A percentile compares a stretch with the other conserved stretches of the same genome.
These are phyloP conservation scores for Ligdia adustata DNA, from an alignment of 2,888 invertebrate genomes.

Conservation along the genomic window DNA sequence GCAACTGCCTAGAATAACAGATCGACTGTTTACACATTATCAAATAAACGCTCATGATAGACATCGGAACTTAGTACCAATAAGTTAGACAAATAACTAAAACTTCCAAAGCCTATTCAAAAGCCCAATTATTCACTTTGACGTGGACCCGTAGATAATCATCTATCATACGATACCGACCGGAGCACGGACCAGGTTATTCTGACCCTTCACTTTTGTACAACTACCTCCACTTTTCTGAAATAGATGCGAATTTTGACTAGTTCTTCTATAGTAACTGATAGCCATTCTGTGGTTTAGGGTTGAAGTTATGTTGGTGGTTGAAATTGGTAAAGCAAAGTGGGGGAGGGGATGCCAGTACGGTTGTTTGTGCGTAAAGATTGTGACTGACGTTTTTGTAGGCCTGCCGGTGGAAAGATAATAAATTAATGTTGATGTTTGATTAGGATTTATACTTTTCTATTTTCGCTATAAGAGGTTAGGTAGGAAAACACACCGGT, in stretches of 20 bases:
- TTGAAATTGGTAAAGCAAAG: constrained; percentile 64
- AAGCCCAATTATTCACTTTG: constrained; percentile 83
- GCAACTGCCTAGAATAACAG: no score
- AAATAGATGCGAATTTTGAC: constrained; percentile 7
- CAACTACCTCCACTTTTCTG: constrained; percentile 33
- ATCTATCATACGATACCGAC: constrained; percentile 77
- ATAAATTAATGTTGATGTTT: constrained; percentile 42
- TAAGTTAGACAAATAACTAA: constrained; percentile 43
- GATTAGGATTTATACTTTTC: constrained; percentile 21
- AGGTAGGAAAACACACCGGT: not conserved
- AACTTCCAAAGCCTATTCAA: constrained; percentile 61
- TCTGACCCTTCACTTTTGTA: constrained; percentile 52
- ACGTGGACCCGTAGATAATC: constrained; percentile 80
- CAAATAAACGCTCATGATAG: not conserved
- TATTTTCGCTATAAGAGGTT: not conserved
- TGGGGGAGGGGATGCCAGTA: constrained; percentile 61
- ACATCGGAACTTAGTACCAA: not conserved
- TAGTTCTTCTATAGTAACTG: not conserved
- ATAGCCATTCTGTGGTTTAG: constrained; percentile 15
- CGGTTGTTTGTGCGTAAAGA: constrained; percentile 71
- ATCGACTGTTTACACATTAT: not conserved
- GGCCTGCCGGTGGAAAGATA: constrained; percentile 45
- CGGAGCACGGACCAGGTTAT: constrained; percentile 56
- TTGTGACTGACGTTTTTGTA: constrained; percentile 64
- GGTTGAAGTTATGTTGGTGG: constrained; percentile 44